Percentiles rank a stretch among this genome's conserved stretches.
These are phyloP conservation scores for Nothoprocta pentlandii DNA, from an alignment of 2,113 vertebrate species.

Conservation along the genomic window DNA sequence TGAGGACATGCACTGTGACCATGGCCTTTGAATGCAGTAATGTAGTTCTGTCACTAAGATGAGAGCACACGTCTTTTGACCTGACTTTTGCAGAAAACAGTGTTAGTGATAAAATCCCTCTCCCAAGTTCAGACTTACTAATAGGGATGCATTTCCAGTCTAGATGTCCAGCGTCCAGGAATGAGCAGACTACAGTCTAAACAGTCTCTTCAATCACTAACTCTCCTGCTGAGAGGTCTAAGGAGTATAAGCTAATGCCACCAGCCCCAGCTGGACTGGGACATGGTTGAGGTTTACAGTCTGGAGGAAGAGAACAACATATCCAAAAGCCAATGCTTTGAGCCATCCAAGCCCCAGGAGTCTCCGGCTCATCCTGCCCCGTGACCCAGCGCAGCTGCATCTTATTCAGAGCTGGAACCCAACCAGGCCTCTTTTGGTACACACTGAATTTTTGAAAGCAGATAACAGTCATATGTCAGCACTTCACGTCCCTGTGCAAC, in stretches of 20 bases:
- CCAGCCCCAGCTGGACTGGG: rapidly evolving
- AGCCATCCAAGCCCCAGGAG: neutral
- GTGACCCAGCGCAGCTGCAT: rapidly evolving
- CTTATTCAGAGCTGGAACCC: neutral
- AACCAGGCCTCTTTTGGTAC: neutral
- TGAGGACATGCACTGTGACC: rapidly evolving
- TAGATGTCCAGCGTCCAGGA: neutral
- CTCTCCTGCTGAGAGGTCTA: neutral
- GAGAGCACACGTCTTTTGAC: neutral
- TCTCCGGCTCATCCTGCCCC: rapidly evolving
- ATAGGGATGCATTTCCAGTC: neutral
- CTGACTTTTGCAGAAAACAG: neutral
- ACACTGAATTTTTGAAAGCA: neutral
- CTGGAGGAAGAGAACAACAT: neutral
- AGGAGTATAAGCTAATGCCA: neutral
- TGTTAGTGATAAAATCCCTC: neutral
- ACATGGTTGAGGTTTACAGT: neutral
- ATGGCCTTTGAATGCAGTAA: neutral
- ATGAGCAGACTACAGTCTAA: neutral
- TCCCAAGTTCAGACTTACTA: neutral
- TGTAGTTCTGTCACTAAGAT: neutral
- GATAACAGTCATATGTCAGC: neutral
- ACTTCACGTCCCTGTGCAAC: neutral
- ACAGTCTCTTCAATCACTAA: neutral
- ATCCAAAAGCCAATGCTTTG: neutral